Percentiles rank a stretch among this genome's conserved stretches.
phyloP scores from a whole-genome alignment of 1,140 invertebrate species.

The Saccostrea echinata region DNA sequence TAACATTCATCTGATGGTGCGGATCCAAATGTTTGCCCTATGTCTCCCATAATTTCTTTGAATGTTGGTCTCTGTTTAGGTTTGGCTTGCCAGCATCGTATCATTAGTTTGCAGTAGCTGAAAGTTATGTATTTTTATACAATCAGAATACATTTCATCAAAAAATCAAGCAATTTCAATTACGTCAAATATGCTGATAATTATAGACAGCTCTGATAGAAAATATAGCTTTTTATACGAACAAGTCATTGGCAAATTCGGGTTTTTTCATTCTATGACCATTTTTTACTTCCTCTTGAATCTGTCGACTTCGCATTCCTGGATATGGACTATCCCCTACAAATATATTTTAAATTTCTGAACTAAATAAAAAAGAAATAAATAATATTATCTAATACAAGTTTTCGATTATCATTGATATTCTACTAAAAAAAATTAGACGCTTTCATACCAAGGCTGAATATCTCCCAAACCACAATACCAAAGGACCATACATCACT shows the following conservation, averaged over 20 bases:
- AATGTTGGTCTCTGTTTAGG: conserved; percentile 32
- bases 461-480: conserved; percentile 75
- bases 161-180: neutral
- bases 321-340: conserved; percentile 87
- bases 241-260: conserved; percentile 65
- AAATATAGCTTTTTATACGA: conserved; percentile 8
- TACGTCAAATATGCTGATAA: too few species aligned
- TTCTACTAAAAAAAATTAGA: neutral
- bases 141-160: neutral
- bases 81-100: conserved; percentile 4
- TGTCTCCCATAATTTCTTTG: neutral
- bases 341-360: too few species aligned
- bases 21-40: neutral
- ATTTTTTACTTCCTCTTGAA: conserved; percentile 82
- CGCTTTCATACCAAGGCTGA: conserved; percentile 61
- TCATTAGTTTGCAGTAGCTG: conserved; percentile 2
- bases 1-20: conserved; percentile 15
- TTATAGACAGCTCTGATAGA: too few species aligned
- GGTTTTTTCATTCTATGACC: conserved; percentile 67
- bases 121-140: neutral
- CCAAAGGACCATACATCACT: conserved; percentile 76
- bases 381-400: too few species aligned
- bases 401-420: too few species aligned
- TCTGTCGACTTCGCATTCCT: conserved; percentile 87
- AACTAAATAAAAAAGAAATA: too few species aligned